phyloP scores from a whole-genome alignment of 2,888 invertebrate species.

The Drosophila mimetica region DNA sequence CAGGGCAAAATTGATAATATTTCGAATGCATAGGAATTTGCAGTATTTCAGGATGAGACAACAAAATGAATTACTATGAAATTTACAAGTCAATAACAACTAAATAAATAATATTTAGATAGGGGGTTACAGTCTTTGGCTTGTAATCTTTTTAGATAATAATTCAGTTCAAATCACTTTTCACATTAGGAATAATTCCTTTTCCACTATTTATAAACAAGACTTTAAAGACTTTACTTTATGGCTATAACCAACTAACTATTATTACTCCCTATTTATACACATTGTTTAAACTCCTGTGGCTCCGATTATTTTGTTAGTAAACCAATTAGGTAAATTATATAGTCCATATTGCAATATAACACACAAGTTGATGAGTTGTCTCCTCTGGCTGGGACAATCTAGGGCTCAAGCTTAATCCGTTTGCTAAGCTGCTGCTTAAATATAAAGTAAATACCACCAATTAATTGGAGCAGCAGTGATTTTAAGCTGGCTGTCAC shows the following conservation, averaged over 20 bases:
- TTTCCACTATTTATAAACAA: background rate
- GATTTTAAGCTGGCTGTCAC: constrained; percentile 55
- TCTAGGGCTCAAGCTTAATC: constrained; percentile 6
- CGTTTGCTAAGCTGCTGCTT: constrained; percentile 13
- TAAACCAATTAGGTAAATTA: constrained; percentile 2
- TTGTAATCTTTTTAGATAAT: too few species aligned
- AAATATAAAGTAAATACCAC: constrained; percentile 27
- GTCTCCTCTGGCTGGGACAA: background rate
- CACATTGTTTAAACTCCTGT: background rate
- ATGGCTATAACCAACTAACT: background rate
- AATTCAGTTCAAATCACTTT: background rate
- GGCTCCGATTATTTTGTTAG: background rate
- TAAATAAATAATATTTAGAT: too few species aligned
- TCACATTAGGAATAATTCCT: background rate
- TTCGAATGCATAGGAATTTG: background rate
- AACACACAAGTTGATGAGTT: constrained; percentile 3
- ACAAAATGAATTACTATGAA: too few species aligned
- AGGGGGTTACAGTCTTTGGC: too few species aligned
- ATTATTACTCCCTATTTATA: background rate
- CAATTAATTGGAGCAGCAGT: constrained; percentile 37
- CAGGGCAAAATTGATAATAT: background rate
- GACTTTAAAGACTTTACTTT: too few species aligned
- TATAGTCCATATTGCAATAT: background rate
- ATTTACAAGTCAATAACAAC: too few species aligned
- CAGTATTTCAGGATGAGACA: too few species aligned